Evolutionary conservation across 2,888 invertebrate species (phyloP).

Genomic region (Xanthia icteritia): DNA sequence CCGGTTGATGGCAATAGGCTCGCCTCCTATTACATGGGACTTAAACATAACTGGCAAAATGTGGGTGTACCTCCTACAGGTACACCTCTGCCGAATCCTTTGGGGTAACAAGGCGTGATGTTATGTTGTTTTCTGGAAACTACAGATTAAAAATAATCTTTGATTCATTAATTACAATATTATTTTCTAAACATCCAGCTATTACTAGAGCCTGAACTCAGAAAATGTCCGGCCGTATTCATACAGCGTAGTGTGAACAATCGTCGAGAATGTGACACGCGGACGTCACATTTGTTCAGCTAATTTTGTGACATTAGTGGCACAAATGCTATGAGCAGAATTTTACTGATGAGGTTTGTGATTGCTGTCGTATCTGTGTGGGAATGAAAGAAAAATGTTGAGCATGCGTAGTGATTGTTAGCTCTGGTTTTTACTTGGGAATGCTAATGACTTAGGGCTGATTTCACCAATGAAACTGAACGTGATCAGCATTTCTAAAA

Average conservation of each 20-base stretch:
- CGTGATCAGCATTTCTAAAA: no score
- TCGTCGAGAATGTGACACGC: slow-evolving; percentile 40
- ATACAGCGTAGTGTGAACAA: slow-evolving; percentile 22
- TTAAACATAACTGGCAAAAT: no score
- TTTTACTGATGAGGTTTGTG: slow-evolving; percentile 21
- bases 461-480: no score
- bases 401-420: background rate
- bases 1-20: no score
- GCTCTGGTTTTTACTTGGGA: no score
- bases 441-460: no score
- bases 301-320: slow-evolving; percentile 40
- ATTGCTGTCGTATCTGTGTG: slow-evolving; percentile 2
- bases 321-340: slow-evolving; percentile 36
- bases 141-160: background rate
- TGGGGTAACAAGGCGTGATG: no score
- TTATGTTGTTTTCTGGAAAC: background rate
- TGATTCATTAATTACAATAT: background rate
- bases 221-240: slow-evolving; percentile 22
- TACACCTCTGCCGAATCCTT: no score
- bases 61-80: no score
- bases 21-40: no score
- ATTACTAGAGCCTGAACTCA: slow-evolving; percentile 22
- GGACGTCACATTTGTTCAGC: slow-evolving; percentile 22
- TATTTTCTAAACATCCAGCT: slow-evolving; percentile 1
- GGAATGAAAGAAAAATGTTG: background rate